These are phyloP conservation scores for Calliphora vicina DNA, from an alignment of 1,140 invertebrate species.

Conservation along the genomic window DNA sequence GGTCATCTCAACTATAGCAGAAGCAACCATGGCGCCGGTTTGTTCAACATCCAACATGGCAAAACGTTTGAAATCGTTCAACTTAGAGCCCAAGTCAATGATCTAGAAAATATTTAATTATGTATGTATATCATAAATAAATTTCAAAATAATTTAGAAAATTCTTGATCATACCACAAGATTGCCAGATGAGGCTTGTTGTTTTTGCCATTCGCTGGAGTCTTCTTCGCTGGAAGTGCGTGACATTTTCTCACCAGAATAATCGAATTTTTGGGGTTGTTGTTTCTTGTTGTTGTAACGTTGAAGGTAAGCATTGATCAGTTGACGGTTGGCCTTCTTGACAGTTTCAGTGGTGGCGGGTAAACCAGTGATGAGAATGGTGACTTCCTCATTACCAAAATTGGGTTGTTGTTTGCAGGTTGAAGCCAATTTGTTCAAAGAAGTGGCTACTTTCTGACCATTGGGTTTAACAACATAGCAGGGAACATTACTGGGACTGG, in stretches of 20 bases:
- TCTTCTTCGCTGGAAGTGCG: slow-evolving; percentile 52
- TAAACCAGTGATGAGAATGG: slow-evolving; percentile 57
- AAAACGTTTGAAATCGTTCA: slow-evolving; percentile 55
- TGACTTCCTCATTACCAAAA: slow-evolving; percentile 57
- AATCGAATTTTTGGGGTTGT: slow-evolving; percentile 29
- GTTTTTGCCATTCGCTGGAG: slow-evolving; percentile 34
- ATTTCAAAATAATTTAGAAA: too few relatives aligned
- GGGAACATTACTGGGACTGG: slow-evolving; percentile 51
- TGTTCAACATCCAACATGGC: slow-evolving; percentile 54
- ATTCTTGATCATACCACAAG: slow-evolving; percentile 27
- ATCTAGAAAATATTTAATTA: too few relatives aligned
- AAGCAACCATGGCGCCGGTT: slow-evolving; percentile 54
- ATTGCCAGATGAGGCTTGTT: slow-evolving; percentile 1
- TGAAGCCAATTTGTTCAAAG: slow-evolving; percentile 50
- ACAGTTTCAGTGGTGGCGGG: slow-evolving; percentile 43
- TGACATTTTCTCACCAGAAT: slow-evolving; percentile 34
- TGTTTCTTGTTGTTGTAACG: slow-evolving; percentile 55
- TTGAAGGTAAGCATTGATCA: slow-evolving; percentile 56
- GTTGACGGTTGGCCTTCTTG: slow-evolving; percentile 51
- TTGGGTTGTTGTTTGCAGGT: slow-evolving; percentile 48
- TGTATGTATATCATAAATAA: too few relatives aligned
- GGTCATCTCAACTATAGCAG: slow-evolving; percentile 50
- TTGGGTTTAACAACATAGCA: slow-evolving; percentile 50
- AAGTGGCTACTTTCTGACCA: slow-evolving; percentile 51
- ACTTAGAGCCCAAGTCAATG: slow-evolving; percentile 54